phyloP scores from a whole-genome alignment of 2,888 invertebrate species.

The Apodemia duryi region DNA sequence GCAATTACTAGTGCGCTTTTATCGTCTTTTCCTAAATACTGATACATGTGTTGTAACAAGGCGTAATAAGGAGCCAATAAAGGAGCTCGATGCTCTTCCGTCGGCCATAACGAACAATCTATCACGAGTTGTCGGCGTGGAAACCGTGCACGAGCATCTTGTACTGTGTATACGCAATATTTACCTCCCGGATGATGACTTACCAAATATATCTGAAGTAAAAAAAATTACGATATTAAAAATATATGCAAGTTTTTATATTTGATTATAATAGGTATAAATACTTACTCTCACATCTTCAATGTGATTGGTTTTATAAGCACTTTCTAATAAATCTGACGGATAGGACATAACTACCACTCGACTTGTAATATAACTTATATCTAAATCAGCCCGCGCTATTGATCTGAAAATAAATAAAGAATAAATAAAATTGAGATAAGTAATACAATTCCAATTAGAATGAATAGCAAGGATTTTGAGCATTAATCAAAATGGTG shows the following conservation, averaged over 20 bases:
- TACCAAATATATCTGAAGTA: slow-evolving; percentile 82
- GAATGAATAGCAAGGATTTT: no score
- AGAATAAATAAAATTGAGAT: background rate
- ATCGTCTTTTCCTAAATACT: slow-evolving; percentile 89
- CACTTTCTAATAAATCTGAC: slow-evolving; percentile 95
- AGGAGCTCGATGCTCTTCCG: slow-evolving; percentile 85
- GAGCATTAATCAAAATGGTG: no score
- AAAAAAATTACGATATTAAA: no score
- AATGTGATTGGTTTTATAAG: slow-evolving; percentile 94
- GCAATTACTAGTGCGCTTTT: slow-evolving; percentile 91
- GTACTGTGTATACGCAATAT: slow-evolving; percentile 92
- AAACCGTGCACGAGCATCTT: slow-evolving; percentile 75
- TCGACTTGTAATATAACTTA: slow-evolving; percentile 94
- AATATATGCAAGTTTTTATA: no score
- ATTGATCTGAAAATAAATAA: slow-evolving; percentile 81
- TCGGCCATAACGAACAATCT: slow-evolving; percentile 82
- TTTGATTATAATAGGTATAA: background rate
- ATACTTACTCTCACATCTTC: slow-evolving; percentile 88
- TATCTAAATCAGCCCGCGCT: slow-evolving; percentile 92
- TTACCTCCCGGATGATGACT: slow-evolving; percentile 86
- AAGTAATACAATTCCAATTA: no score
- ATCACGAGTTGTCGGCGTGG: slow-evolving; percentile 78
- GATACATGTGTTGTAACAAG: slow-evolving; percentile 92
- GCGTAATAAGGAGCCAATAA: slow-evolving; percentile 89
- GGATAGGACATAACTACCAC: slow-evolving; percentile 97